Conservation (phyloP, 2,797 vertebrate species). For the Rhabdomys pumilio region DNA sequence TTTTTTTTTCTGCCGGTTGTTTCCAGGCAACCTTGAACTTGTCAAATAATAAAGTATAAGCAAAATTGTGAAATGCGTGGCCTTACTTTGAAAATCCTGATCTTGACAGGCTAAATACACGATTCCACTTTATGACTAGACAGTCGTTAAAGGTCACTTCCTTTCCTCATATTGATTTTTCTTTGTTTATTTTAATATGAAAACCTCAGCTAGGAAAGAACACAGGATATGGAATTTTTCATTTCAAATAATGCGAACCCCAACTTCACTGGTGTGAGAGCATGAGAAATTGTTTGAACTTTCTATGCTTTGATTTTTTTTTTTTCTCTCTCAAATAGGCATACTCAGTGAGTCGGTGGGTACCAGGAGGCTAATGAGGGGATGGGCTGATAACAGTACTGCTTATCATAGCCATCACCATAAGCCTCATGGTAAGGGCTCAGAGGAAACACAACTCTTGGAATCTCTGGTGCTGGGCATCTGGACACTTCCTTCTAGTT, state of each 20-base stretch:
- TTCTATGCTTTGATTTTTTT: neutral
- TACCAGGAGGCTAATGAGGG: neutral
- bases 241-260: neutral
- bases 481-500: too few species aligned
- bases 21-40: constrained; percentile 87
- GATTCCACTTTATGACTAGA: neutral
- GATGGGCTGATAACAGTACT: neutral
- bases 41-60: constrained; percentile 74
- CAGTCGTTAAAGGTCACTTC: constrained; percentile 50
- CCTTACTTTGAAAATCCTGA: constrained; percentile 54
- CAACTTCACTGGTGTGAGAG: neutral
- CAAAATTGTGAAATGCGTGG: constrained; percentile 43
- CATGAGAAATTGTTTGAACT: neutral
- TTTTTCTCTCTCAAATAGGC: neutral
- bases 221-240: neutral
- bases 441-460: fast-evolving
- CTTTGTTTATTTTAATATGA: constrained; percentile 16
- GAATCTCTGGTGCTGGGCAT: neutral
- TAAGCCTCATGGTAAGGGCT: neutral
- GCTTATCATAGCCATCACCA: neutral
- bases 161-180: constrained; percentile 18
- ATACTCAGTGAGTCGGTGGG: neutral
- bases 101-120: neutral
- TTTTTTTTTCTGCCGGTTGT: constrained; percentile 84
- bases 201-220: neutral